phyloP scores from a whole-genome alignment of 2,113 vertebrate species.

The Axis porcinus region DNA sequence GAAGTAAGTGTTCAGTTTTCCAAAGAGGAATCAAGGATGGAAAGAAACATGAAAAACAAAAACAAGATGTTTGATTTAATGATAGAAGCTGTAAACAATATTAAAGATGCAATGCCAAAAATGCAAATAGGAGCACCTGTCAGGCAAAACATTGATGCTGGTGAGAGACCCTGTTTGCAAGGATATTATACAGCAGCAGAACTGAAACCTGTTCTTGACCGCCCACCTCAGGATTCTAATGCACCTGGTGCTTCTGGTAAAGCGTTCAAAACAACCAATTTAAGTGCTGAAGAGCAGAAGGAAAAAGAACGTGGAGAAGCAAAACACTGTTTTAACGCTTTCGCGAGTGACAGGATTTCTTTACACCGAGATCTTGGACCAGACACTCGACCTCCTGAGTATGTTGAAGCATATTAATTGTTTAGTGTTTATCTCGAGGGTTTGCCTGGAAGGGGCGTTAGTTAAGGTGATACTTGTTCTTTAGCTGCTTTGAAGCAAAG shows the following conservation, averaged over 20 bases:
- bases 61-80: constrained; percentile 90
- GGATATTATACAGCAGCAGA: constrained; percentile 92
- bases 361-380: constrained; percentile 95
- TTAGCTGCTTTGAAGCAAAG: not conserved
- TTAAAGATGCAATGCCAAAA: constrained; percentile 94
- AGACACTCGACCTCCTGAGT: constrained; percentile 98
- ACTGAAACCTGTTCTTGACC: constrained; percentile 88
- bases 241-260: constrained; percentile 94
- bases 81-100: constrained; percentile 95
- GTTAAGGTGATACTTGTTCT: not conserved
- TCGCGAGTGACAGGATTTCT: constrained; percentile 96
- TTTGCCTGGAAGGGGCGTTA: not conserved
- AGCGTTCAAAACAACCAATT: constrained; percentile 85
- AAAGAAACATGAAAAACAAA: constrained; percentile 86
- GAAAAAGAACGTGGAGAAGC: constrained; percentile 92
- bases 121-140: constrained; percentile 96
- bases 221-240: constrained; percentile 89
- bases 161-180: constrained; percentile 83
- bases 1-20: constrained; percentile 90
- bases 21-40: constrained; percentile 87
- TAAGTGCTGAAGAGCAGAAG: constrained; percentile 89
- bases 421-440: not conserved
- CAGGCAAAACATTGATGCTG: constrained; percentile 80
- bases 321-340: constrained; percentile 98
- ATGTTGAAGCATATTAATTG: constrained; percentile 77